Evolutionary conservation across 2,888 invertebrate species (phyloP).

Genomic region (Melanostoma scalare): DNA sequence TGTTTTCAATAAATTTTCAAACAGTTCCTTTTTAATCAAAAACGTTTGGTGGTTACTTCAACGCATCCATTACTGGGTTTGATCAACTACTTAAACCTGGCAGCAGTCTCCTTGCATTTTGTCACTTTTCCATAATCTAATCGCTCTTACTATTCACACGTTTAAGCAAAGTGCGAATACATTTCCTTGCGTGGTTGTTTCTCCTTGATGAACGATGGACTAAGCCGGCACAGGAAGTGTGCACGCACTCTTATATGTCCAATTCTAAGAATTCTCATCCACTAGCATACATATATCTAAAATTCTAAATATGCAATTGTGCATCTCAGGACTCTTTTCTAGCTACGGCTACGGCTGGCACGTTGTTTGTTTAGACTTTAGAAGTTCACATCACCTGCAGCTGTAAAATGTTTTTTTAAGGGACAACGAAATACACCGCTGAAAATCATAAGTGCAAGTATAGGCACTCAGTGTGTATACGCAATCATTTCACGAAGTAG

Average conservation of each 20-base stretch:
- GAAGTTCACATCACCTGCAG: slow-evolving; percentile 19
- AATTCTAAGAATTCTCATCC: slow-evolving; percentile 29
- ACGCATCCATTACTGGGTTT: neutral
- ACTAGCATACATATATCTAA: neutral
- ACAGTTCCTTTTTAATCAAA: too few relatives aligned
- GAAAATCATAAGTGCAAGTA: slow-evolving; percentile 41
- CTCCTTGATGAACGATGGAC: slow-evolving; percentile 19
- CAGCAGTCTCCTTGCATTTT: slow-evolving; percentile 1
- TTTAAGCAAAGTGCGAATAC: neutral
- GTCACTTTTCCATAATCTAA: slow-evolving; percentile 19
- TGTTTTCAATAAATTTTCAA: too few relatives aligned
- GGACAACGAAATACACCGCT: slow-evolving; percentile 40
- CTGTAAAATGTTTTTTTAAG: slow-evolving; percentile 24
- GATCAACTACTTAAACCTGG: too few relatives aligned
- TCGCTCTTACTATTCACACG: slow-evolving; percentile 2
- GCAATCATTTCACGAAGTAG: slow-evolving; percentile 29
- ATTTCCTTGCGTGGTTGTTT: neutral
- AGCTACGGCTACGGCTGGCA: slow-evolving; percentile 4
- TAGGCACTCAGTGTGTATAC: slow-evolving; percentile 31
- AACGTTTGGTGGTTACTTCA: neutral
- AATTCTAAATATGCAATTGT: slow-evolving; percentile 49
- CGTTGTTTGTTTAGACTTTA: neutral
- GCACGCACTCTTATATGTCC: slow-evolving; percentile 47
- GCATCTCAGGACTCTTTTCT: slow-evolving; percentile 36
- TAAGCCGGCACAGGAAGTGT: slow-evolving; percentile 35